A percentile compares a stretch with the other conserved stretches of the same genome.
phyloP scores from a whole-genome alignment of 2,113 vertebrate species.

The Mirounga angustirostris region DNA sequence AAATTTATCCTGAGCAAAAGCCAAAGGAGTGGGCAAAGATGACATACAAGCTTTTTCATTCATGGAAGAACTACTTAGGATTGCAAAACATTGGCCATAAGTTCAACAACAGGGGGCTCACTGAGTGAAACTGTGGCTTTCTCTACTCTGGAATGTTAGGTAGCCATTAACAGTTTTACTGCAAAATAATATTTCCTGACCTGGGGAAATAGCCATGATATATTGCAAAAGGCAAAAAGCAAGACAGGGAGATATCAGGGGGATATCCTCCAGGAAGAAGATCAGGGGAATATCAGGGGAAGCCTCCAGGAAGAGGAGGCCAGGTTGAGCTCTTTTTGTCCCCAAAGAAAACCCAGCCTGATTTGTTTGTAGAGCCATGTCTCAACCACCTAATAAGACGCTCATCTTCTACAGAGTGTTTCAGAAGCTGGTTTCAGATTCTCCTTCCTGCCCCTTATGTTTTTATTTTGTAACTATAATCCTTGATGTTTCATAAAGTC shows the following conservation, averaged over 20 bases:
- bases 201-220: not conserved
- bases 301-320: not conserved
- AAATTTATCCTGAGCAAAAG: constrained; percentile 1
- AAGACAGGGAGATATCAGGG: not conserved
- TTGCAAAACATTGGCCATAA: not conserved
- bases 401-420: not conserved
- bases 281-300: not conserved
- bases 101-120: not conserved
- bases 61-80: not conserved
- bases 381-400: not conserved
- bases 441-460: not conserved
- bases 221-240: not conserved
- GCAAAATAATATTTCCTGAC: not conserved
- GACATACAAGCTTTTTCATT: not conserved
- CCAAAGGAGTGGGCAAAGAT: not conserved
- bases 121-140: not conserved
- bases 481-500: constrained; percentile 1
- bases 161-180: not conserved
- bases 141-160: not conserved
- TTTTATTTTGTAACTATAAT: not conserved
- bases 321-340: not conserved
- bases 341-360: not conserved
- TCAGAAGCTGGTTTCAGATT: constrained; percentile 27
- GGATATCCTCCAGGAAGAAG: not conserved
- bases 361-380: not conserved